phyloP scores from a whole-genome alignment of 2,888 invertebrate genomes.

The Ophion slaviceki region DNA sequence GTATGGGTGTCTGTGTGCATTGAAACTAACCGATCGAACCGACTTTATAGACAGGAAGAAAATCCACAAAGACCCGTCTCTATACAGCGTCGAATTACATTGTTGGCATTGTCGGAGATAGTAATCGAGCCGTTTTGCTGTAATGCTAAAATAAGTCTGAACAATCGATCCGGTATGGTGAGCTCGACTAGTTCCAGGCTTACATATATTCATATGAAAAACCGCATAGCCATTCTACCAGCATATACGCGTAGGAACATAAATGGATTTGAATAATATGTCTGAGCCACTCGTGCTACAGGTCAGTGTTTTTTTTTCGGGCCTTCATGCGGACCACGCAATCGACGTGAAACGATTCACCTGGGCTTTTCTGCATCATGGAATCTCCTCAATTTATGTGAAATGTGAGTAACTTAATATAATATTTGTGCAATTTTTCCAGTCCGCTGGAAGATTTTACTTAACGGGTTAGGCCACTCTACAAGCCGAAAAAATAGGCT shows the following conservation, averaged over 20 bases:
- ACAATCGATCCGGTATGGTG: conserved; percentile 14
- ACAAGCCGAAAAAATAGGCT: too few species aligned
- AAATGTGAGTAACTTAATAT: too few species aligned
- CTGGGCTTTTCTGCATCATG: too few species aligned
- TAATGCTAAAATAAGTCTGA: conserved; percentile 33
- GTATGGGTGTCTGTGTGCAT: neutral
- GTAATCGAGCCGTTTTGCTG: conserved; percentile 40
- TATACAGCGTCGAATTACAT: conserved; percentile 26
- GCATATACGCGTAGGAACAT: neutral
- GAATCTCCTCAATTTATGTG: too few species aligned
- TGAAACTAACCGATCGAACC: conserved; percentile 13
- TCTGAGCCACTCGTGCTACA: conserved; percentile 26
- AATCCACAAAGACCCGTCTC: conserved; percentile 13
- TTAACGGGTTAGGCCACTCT: too few species aligned
- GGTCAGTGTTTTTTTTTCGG: conserved; percentile 54
- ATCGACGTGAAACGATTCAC: too few species aligned
- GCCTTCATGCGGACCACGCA: conserved; percentile 45
- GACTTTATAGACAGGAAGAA: conserved; percentile 7
- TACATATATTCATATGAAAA: conserved; percentile 7
- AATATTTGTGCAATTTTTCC: too few species aligned
- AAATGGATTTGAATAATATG: conserved; percentile 12
- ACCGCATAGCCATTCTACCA: neutral
- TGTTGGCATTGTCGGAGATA: conserved; percentile 29
- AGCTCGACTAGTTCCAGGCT: conserved; percentile 1
- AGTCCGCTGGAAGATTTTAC: too few species aligned